These are phyloP conservation scores for Sebastes hubbsi DNA, from an alignment of 2,797 vertebrate species.

Conservation along the genomic window DNA sequence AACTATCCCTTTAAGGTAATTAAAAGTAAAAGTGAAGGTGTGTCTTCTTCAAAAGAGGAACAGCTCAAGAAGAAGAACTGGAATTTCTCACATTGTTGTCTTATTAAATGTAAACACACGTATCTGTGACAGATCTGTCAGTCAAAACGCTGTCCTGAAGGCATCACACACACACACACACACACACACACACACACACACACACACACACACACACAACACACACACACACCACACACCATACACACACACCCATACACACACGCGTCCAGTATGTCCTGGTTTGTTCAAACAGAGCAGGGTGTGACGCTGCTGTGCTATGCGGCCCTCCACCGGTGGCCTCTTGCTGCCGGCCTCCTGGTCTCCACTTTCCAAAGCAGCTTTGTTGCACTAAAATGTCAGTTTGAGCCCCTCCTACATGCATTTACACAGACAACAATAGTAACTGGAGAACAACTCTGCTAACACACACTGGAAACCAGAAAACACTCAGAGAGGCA, in stretches of 20 bases:
- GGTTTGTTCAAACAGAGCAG: constrained; percentile 35
- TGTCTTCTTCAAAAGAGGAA: not conserved
- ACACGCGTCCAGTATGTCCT: not conserved
- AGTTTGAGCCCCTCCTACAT: constrained; percentile 59
- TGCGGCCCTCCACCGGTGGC: constrained; percentile 47
- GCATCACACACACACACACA: not conserved
- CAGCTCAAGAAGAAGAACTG: constrained; percentile 13
- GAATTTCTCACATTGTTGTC: constrained; percentile 19
- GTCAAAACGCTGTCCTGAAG: constrained; percentile 12
- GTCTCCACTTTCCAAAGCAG: constrained; percentile 63
- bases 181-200: not conserved
- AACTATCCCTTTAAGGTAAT: no score
- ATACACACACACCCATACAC: not conserved
- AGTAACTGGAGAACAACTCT: constrained; percentile 61
- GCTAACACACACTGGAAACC: not conserved
- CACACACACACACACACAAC: not conserved
- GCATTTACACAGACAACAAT: constrained; percentile 73
- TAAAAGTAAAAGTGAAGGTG: constrained; percentile 33
- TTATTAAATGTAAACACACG: not conserved
- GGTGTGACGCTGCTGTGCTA: constrained; percentile 47
- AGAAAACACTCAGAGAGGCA: not conserved
- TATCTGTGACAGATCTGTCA: not conserved
- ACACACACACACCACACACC: not conserved
- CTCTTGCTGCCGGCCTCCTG: constrained; percentile 28
- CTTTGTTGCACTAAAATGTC: constrained; percentile 72